phyloP scores from a whole-genome alignment of 1,140 invertebrate species.

The Dinothrombium tinctorium region DNA sequence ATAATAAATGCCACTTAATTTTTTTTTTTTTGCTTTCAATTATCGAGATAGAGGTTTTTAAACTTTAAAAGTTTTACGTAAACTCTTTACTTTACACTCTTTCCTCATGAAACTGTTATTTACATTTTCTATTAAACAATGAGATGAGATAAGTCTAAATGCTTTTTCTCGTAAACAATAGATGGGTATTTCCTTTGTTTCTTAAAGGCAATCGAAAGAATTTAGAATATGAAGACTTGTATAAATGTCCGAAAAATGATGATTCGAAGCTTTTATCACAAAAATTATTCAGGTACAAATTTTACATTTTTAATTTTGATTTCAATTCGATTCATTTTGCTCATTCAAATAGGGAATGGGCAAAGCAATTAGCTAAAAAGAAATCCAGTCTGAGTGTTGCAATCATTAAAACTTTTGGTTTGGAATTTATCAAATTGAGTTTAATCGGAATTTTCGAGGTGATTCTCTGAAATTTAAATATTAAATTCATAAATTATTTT shows the following conservation, averaged over 20 bases:
- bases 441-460: no score
- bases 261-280: slow-evolving; percentile 30
- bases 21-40: no score
- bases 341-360: slow-evolving; percentile 5
- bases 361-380: slow-evolving; percentile 4
- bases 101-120: no score
- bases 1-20: no score
- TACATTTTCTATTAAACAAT: no score
- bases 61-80: no score
- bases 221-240: slow-evolving; percentile 39
- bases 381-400: slow-evolving; percentile 2
- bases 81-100: no score
- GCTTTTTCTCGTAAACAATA: background rate
- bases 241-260: slow-evolving; percentile 36
- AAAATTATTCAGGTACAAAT: slow-evolving; percentile 27
- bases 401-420: background rate
- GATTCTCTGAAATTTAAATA: no score
- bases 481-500: no score
- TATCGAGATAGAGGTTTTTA: no score
- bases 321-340: background rate
- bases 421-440: slow-evolving; percentile 7
- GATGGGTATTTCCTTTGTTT: slow-evolving; percentile 10
- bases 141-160: no score
- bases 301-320: slow-evolving; percentile 2
- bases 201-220: slow-evolving; percentile 23